Evolutionary conservation across 1,140 invertebrate genomes (phyloP).

Genomic region (Vanessa tameamea): DNA sequence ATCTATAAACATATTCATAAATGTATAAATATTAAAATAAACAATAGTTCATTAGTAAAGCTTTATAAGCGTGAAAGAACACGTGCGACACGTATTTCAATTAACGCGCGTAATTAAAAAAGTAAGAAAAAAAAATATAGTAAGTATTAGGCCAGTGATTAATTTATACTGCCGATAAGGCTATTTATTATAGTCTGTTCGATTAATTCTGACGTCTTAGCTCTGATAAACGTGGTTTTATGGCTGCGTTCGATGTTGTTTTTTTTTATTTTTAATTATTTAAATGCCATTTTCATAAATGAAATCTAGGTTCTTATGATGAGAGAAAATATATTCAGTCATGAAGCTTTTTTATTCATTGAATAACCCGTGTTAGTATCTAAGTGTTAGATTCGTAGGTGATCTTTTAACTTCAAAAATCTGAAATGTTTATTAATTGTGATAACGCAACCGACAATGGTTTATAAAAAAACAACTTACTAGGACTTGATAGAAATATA

Average conservation of each 20-base stretch:
- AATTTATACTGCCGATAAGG: slow-evolving; percentile 59
- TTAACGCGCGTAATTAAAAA: slow-evolving; percentile 69
- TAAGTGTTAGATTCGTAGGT: no score
- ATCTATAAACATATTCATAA: slow-evolving; percentile 31
- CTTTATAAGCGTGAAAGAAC: slow-evolving; percentile 44
- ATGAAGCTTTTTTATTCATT: no score
- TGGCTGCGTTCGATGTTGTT: slow-evolving; percentile 1
- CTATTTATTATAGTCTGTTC: slow-evolving; percentile 57
- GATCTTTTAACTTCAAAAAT: no score
- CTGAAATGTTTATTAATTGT: no score
- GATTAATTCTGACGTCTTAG: slow-evolving; percentile 51
- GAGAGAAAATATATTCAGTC: no score
- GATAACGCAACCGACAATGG: no score
- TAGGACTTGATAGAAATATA: not conserved
- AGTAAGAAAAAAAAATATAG: slow-evolving; percentile 60
- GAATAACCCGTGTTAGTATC: no score
- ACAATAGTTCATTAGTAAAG: slow-evolving; percentile 43
- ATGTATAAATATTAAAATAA: slow-evolving; percentile 37
- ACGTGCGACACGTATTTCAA: slow-evolving; percentile 58
- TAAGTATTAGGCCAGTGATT: slow-evolving; percentile 65
- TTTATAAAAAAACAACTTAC: no score
- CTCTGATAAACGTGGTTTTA: slow-evolving; percentile 36
- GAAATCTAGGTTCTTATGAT: no score
- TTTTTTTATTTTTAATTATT: slow-evolving; percentile 8
- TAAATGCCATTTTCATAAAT: not conserved